A percentile compares a stretch with the other conserved stretches of the same genome.
These are phyloP conservation scores for Stenurella melanura DNA, from an alignment of 2,888 invertebrate genomes.

Conservation along the genomic window DNA sequence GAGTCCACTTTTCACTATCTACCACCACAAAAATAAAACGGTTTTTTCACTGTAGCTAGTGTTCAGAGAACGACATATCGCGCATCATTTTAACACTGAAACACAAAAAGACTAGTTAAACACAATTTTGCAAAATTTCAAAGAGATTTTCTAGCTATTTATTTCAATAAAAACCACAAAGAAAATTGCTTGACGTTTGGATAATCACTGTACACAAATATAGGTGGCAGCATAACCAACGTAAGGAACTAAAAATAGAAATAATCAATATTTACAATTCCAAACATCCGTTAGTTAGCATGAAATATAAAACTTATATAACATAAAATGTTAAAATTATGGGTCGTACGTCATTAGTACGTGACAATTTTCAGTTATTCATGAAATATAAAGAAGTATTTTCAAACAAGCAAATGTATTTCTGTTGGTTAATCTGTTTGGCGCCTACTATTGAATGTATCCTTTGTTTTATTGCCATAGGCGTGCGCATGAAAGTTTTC, in stretches of 20 bases:
- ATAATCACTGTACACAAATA: slow-evolving; percentile 26
- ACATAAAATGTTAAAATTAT: background rate
- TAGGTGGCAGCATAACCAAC: slow-evolving; percentile 25
- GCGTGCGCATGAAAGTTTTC: too few species aligned
- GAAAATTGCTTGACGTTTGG: slow-evolving; percentile 32
- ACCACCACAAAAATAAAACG: slow-evolving; percentile 46
- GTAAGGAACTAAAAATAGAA: slow-evolving; percentile 30
- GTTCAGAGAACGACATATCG: slow-evolving; percentile 67
- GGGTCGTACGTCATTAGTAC: background rate
- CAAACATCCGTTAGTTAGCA: slow-evolving; percentile 10
- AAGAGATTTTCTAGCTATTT: background rate
- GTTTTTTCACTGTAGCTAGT: slow-evolving; percentile 62
- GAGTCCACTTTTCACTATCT: slow-evolving; percentile 69
- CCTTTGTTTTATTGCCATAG: background rate
- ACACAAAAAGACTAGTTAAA: slow-evolving; percentile 34
- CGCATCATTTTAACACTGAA: slow-evolving; percentile 55
- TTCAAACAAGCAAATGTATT: background rate
- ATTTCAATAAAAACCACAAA: slow-evolving; percentile 35
- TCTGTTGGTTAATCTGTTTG: slow-evolving; percentile 17
- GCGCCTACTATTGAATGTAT: slow-evolving; percentile 16
- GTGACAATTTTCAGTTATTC: background rate
- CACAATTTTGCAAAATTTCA: background rate
- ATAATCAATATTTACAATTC: slow-evolving; percentile 13
- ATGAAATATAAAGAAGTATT: background rate
- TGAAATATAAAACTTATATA: background rate